Base-by-base conservation (phyloP, 2,113 vertebrate species). In the Nestor notabilis region DNA sequence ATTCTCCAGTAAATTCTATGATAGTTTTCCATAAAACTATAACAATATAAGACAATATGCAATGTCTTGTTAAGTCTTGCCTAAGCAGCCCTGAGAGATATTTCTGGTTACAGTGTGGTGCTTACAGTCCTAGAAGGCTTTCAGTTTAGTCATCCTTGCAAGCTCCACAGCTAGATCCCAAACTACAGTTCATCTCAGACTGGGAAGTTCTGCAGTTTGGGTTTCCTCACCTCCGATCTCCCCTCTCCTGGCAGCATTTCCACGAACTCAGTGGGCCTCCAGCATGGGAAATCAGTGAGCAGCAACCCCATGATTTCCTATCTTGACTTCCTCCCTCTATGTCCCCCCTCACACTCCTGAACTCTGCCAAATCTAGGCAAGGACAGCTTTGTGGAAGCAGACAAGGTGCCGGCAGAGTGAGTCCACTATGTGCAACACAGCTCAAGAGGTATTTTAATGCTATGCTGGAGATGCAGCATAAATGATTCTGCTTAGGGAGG, bases 131-230 rank as follows among this genome's bases (percentile, higher is more conserved):
- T 50, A 71, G 46, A 9, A 78, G 18, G 4, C 24, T 9, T 64
- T 91, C 33, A 15, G 14, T 43, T 81, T 76, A 43, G 20, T 20
- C 37, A 82, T 13, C 25, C 37, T 50, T 72, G 14, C 7, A 31
- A 78, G 14, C 4, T 4, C 4, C 49, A 52, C 35, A 29, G 5
- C 29, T 87, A 0, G 0, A 43, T 55, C 23, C 25, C 35, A 13
- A 87, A 35, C 3, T 23, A 3, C 5, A 56, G 5, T 13, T 79
- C 44, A 46, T 2, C 29, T 52, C 56, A 61, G 21, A 65, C 11
- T 0, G 1, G 19, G 4, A 79, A 85, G 14, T 44, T 92, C 56
- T 56, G 37, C 24, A 69, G 50, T 44, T 10, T 3, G 13, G 15
- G 7, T 69, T 87, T 77, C 25, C 28, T 43, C 6, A 35, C 2